phyloP scores from a whole-genome alignment of 2,113 vertebrate species.

The Sceloporus undulatus region DNA sequence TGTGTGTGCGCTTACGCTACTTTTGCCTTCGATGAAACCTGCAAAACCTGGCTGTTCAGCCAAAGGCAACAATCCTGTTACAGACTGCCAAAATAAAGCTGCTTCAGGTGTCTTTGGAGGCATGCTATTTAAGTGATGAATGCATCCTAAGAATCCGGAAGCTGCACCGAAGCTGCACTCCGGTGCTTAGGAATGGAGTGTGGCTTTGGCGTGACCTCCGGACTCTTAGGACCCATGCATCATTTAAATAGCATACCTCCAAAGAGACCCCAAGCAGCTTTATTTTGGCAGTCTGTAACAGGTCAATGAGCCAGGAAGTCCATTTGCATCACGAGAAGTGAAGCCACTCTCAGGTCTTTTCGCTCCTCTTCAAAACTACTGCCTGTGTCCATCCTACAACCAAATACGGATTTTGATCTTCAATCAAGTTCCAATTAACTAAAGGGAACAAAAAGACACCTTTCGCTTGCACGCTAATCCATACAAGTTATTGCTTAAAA shows the following conservation, averaged over 20 bases:
- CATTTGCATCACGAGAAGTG: background rate
- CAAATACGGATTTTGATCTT: slow-evolving; percentile 2
- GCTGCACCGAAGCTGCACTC: no score
- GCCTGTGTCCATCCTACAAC: background rate
- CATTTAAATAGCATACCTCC: no score
- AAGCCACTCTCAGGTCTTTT: slow-evolving; percentile 6
- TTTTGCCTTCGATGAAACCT: slow-evolving; percentile 6
- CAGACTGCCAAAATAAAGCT: no score
- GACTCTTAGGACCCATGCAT: no score
- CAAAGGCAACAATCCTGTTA: background rate
- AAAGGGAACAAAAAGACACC: slow-evolving; percentile 56
- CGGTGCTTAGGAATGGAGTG: no score
- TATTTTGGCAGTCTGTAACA: no score
- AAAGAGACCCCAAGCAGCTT: no score
- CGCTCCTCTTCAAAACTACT: background rate
- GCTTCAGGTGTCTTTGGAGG: no score
- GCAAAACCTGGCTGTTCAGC: background rate
- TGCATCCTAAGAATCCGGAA: no score
- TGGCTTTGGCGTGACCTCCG: no score
- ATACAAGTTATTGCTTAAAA: slow-evolving; percentile 74
- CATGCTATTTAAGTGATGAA: no score
- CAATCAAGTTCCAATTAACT: slow-evolving; percentile 58
- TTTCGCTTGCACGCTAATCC: slow-evolving; percentile 70
- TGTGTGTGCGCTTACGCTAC: background rate
- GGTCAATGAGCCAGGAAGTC: background rate